Conservation (phyloP, 2,797 vertebrate species). For the Hephaestus fuliginosus region DNA sequence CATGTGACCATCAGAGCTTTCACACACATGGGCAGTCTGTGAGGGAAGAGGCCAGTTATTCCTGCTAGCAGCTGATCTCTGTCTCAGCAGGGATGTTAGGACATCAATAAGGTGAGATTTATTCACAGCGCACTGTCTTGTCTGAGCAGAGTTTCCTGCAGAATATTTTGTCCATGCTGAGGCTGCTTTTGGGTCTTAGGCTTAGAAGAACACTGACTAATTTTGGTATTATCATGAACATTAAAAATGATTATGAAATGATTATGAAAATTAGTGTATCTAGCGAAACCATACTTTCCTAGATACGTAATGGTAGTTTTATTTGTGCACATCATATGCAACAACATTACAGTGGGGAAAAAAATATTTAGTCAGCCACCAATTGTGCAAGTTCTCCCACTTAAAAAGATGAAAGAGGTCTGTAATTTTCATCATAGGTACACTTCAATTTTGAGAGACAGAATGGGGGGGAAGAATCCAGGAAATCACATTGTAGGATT, state of each 20-base stretch:
- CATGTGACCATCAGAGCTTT: conserved; percentile 51
- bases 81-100: conserved; percentile 33
- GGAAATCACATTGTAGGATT: too few relatives aligned
- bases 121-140: conserved; percentile 26
- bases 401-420: too few relatives aligned
- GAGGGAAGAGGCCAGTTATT: conserved; percentile 42
- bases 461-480: too few relatives aligned
- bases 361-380: too few relatives aligned
- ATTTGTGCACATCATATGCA: too few relatives aligned
- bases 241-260: too few relatives aligned
- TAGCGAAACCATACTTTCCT: not conserved
- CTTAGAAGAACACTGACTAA: not conserved
- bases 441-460: too few relatives aligned
- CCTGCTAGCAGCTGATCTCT: conserved; percentile 49
- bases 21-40: conserved; percentile 31
- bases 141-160: conserved; percentile 1
- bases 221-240: not conserved
- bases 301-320: too few relatives aligned
- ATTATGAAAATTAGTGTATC: not conserved
- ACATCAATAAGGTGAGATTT: conserved; percentile 36
- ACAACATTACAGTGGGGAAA: too few relatives aligned
- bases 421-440: too few relatives aligned
- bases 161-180: not conserved
- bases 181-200: conserved; percentile 6
- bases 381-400: too few relatives aligned